phyloP scores from a whole-genome alignment of 2,113 vertebrate genomes.

The Leucoraja erinaceus region DNA sequence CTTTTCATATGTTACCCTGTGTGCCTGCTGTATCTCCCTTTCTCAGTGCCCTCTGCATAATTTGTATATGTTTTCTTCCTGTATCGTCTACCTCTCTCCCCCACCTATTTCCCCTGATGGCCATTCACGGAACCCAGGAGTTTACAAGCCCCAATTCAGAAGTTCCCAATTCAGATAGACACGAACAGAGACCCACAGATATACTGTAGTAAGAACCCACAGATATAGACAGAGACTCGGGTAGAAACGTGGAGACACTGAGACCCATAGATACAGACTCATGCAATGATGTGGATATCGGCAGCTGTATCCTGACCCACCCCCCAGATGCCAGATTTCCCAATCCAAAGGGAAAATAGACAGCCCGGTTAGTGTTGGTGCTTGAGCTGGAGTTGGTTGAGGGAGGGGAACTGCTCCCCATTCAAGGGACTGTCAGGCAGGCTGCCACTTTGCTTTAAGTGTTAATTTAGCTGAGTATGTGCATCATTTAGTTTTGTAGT shows the following conservation, averaged over 20 bases:
- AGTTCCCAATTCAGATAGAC: not conserved
- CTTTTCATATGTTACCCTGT: not conserved
- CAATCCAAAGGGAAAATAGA: not conserved
- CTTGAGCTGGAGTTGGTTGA: not conserved
- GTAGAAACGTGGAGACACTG: not conserved
- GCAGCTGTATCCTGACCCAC: too few species aligned
- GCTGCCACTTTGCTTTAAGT: not conserved
- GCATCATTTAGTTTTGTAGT: not conserved
- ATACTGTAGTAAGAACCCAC: too few species aligned
- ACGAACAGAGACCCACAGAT: not conserved
- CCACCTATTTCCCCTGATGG: not conserved
- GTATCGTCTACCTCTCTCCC: not conserved
- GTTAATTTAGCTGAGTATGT: slow-evolving; percentile 14
- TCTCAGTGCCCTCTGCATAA: not conserved
- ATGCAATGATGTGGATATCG: too few species aligned
- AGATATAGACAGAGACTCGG: not conserved
- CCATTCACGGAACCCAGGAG: not conserved
- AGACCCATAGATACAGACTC: too few species aligned
- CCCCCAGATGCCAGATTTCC: not conserved
- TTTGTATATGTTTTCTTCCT: not conserved
- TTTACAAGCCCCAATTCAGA: not conserved
- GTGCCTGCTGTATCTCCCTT: too few species aligned
- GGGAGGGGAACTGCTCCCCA: not conserved
- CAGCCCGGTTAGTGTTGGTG: not conserved
- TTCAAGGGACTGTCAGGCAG: not conserved